Evolutionary conservation across 2,797 vertebrate species (phyloP).

Genomic region (Serranus cabrilla): DNA sequence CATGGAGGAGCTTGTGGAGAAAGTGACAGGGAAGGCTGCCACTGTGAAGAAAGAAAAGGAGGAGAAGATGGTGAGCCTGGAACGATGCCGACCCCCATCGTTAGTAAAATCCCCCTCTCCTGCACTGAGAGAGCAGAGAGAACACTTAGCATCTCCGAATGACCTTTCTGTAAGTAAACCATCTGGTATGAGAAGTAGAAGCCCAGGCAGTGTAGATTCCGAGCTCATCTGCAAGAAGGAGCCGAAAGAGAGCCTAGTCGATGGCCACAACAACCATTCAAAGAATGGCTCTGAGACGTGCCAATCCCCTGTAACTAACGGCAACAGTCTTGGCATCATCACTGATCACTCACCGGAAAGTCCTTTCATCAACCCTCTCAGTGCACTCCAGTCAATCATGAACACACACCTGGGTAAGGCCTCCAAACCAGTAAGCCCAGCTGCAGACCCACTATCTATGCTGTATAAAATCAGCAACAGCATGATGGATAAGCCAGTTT

Average conservation of each 20-base stretch:
- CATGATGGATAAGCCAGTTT: conserved; percentile 96
- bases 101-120: conserved; percentile 91
- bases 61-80: conserved; percentile 89
- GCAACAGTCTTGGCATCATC: conserved; percentile 95
- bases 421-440: conserved; percentile 92
- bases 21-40: conserved; percentile 95
- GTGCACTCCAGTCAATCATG: conserved; percentile 99
- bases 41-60: conserved; percentile 91
- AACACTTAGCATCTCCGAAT: conserved; percentile 87
- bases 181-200: conserved; percentile 85
- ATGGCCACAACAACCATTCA: conserved; percentile 85
- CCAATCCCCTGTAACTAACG: conserved; percentile 93
- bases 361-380: conserved; percentile 97
- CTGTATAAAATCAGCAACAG: conserved; percentile 99
- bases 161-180: conserved; percentile 84
- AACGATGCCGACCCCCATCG: conserved; percentile 88
- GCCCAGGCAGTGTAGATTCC: conserved; percentile 84
- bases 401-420: conserved; percentile 99
- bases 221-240: conserved; percentile 90
- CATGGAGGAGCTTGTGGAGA: conserved; percentile 99
- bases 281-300: conserved; percentile 91
- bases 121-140: conserved; percentile 91
- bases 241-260: conserved; percentile 89
- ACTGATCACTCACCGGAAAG: conserved; percentile 97
- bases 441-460: conserved; percentile 96